These are phyloP conservation scores for Artemia sinica DNA, from an alignment of 2,888 invertebrate genomes.

Conservation along the genomic window DNA sequence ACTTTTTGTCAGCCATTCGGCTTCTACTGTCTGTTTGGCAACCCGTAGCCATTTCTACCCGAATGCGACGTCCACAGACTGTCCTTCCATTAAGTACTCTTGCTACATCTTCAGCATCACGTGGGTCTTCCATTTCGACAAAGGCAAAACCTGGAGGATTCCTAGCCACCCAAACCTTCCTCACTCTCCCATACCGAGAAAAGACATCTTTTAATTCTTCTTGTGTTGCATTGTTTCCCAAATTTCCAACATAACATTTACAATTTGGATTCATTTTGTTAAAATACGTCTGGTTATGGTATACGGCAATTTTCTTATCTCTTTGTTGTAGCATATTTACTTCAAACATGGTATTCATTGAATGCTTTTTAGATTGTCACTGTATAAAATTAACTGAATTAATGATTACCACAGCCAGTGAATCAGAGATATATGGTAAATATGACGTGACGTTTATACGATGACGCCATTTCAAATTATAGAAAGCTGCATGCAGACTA, in stretches of 20 bases:
- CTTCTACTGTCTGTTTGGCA: background rate
- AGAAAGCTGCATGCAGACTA: too few relatives aligned
- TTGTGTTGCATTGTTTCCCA: background rate
- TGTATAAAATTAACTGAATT: too few relatives aligned
- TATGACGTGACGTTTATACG: too few relatives aligned
- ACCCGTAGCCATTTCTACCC: background rate
- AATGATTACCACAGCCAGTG: too few relatives aligned
- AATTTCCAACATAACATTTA: background rate
- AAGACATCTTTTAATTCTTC: background rate
- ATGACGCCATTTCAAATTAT: too few relatives aligned
- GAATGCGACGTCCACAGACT: slow-evolving; percentile 1
- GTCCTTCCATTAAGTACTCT: background rate
- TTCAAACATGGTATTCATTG: too few relatives aligned
- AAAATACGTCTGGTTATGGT: too few relatives aligned
- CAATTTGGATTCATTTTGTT: too few relatives aligned
- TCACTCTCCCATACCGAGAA: background rate
- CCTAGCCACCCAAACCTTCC: slow-evolving; percentile 6
- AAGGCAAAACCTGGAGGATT: slow-evolving; percentile 9
- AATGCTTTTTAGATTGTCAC: too few relatives aligned
- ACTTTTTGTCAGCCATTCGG: background rate
- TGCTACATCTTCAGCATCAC: background rate
- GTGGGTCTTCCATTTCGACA: background rate
- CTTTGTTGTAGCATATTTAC: too few relatives aligned
- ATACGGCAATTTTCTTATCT: too few relatives aligned
- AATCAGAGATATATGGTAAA: too few relatives aligned